Evolutionary conservation across 2,888 invertebrate species (phyloP), one percentile per base, ranked within the genome.

Genomic region (Pseudococcus jackbeardsleyi): DNA sequence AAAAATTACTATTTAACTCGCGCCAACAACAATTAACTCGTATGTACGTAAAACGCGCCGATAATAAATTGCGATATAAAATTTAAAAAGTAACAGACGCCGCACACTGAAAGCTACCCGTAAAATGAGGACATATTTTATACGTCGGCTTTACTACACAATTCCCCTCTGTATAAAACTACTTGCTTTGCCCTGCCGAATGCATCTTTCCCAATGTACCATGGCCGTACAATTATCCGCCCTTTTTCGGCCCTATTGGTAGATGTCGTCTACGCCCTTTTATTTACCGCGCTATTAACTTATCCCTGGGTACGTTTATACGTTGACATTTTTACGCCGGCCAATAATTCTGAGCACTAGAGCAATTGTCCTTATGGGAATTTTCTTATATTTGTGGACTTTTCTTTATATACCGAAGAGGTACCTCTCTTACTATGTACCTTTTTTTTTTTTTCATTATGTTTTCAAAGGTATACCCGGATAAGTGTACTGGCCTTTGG

Each of bases 81-180:
- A 85, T 85, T 59, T 48, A 68, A 86, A 86, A 86, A 86, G 59
- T 54, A 54, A 59, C 54, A 85, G 85, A 86, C 64, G 39, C 68
- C 64, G 86, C 64, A 54, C 54, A 50, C 33, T 86, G 86, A 86
- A 59, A 86, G 86, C 64, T 86, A 68, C 19, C 64, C 86, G 86
- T 86, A 86, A 86, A 86, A 86, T 86, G 86, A 86, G 86, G 86
- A 86, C 86, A 86, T 86, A 86, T 86, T 86, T 86, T 86, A 86
- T 86, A 86, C 68, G 86, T 86, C 86, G 42, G 33, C 64, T 64
- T 86, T 68, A 86, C 54, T 50, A n/a, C n/a, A 54, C 54, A 86
- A 86, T 86, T 68, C 86, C 86, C 86, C 86, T 86, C 68, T 46
- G n/a, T 64, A n/a, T 54, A n/a, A 54, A 7, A n/a, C 86, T 68